These are phyloP conservation scores for Remorina albescens DNA, from an alignment of 2,797 vertebrate species.

Conservation along the genomic window DNA sequence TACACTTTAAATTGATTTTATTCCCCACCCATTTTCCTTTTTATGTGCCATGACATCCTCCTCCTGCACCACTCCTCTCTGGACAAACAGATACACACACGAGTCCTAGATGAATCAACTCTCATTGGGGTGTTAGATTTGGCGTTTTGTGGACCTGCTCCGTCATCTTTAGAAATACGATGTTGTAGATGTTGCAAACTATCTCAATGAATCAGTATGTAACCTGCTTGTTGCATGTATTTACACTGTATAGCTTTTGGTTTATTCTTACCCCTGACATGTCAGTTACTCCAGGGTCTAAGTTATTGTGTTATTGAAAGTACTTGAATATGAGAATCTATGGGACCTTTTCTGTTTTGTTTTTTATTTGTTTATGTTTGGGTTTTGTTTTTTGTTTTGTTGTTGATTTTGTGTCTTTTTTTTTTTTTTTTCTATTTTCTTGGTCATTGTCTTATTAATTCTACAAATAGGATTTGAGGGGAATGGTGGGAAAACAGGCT, in stretches of 20 bases:
- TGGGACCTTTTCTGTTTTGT: constrained; percentile 61
- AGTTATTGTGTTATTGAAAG: constrained; percentile 86
- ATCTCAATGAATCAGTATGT: constrained; percentile 71
- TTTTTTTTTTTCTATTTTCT: constrained; percentile 7
- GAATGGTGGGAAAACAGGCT: constrained; percentile 55
- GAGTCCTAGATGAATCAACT: constrained; percentile 42
- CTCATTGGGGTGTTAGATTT: constrained; percentile 49
- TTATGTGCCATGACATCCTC: constrained; percentile 63
- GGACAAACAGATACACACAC: constrained; percentile 1
- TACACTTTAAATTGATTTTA: constrained; percentile 46
- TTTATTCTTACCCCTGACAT: constrained; percentile 60
- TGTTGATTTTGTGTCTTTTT: constrained; percentile 26
- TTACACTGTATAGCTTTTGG: constrained; percentile 80
- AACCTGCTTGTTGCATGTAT: constrained; percentile 78
- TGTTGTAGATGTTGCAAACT: constrained; percentile 69
- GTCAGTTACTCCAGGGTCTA: constrained; percentile 77
- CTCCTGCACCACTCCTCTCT: neutral
- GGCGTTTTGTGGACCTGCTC: constrained; percentile 50
- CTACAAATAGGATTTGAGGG: constrained; percentile 59
- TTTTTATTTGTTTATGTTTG: no score
- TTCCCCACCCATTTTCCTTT: neutral
- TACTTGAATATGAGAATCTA: constrained; percentile 86
- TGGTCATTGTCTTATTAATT: constrained; percentile 53
- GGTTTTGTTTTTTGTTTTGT: constrained; percentile 47
- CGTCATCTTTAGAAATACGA: constrained; percentile 51